Conservation (phyloP, 2,113 vertebrate genomes). For the Desmodus rotundus region DNA sequence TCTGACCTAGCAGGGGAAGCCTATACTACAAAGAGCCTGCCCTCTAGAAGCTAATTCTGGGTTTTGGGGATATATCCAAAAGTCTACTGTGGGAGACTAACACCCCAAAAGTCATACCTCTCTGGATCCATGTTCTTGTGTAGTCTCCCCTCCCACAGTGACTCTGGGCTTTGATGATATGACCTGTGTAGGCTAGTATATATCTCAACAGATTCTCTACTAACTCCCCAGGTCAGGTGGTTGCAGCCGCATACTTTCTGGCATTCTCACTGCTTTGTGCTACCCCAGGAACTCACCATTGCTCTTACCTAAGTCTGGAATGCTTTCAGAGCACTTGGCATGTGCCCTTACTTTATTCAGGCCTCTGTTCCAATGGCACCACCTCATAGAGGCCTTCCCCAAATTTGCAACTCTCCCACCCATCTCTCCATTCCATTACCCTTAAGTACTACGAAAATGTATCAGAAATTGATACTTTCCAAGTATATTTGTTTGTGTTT, state of each 20-base stretch:
- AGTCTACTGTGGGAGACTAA: neutral
- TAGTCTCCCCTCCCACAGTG: neutral
- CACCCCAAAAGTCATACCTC: neutral
- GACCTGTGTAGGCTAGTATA: neutral
- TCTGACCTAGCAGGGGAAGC: no score
- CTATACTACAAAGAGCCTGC: no score
- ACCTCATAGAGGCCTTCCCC: neutral
- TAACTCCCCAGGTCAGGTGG: neutral
- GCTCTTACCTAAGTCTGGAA: neutral
- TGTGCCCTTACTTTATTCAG: neutral
- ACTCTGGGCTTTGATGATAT: neutral
- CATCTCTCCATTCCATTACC: neutral
- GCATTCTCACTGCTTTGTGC: neutral
- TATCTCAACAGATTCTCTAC: neutral
- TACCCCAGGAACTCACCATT: neutral
- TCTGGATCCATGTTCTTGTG: neutral
- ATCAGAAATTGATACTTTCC: neutral
- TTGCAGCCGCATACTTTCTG: neutral
- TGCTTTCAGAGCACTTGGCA: neutral
- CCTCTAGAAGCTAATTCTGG: no score
- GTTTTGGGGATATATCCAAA: neutral
- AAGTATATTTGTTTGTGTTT: conserved; percentile 8
- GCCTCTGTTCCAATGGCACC: neutral
- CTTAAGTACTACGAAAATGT: neutral
- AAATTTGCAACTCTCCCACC: neutral